phyloP scores from a whole-genome alignment of 2,113 vertebrate genomes.

The Machaerirhynchus nigripectus region DNA sequence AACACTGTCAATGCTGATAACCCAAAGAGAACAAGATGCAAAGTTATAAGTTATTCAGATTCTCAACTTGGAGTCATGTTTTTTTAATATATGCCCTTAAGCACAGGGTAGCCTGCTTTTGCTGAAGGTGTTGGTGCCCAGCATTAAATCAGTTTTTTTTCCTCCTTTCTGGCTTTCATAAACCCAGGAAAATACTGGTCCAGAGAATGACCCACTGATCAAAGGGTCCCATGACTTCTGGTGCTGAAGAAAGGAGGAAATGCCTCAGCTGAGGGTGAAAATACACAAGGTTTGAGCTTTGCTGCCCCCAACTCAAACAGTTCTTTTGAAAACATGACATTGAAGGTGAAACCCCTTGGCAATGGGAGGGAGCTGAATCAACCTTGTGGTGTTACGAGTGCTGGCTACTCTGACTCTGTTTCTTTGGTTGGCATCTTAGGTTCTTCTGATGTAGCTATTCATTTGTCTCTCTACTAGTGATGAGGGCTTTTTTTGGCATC shows the following conservation, averaged over 20 bases:
- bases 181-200: neutral
- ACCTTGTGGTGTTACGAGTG: neutral
- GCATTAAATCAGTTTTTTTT: neutral
- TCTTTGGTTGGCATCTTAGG: neutral
- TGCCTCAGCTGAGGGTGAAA: neutral
- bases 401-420: neutral
- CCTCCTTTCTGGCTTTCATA: neutral
- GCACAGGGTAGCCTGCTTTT: neutral
- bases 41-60: neutral
- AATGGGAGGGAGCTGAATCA: neutral
- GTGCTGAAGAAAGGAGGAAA: neutral
- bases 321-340: neutral
- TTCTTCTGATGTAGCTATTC: neutral
- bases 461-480: neutral
- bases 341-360: neutral
- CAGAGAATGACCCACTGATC: neutral
- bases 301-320: neutral
- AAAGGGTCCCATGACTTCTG: neutral
- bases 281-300: neutral
- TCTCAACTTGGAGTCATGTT: neutral
- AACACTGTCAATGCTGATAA: neutral
- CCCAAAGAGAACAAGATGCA: neutral
- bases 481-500: neutral
- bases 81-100: neutral
- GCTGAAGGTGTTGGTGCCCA: neutral